Conservation (phyloP, 2,797 vertebrate genomes). For the Scleropages formosus region DNA sequence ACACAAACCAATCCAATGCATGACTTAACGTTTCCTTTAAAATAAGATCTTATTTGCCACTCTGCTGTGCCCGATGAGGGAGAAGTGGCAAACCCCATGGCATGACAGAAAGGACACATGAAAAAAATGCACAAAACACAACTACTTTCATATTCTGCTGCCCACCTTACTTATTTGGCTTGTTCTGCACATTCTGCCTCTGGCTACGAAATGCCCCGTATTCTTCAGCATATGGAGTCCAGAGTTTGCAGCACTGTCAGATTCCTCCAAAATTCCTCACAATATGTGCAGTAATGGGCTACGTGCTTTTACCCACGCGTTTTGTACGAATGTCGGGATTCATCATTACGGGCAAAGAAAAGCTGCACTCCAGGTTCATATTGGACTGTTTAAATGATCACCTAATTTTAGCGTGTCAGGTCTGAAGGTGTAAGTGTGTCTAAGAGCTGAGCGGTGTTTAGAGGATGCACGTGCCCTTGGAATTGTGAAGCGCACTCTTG, state of each 20-base stretch:
- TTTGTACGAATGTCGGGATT: too few species aligned
- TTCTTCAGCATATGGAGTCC: not conserved
- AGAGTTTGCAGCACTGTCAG: not conserved
- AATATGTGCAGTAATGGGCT: not conserved
- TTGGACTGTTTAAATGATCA: not conserved
- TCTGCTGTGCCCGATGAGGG: not conserved
- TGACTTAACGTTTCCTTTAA: conserved; percentile 3
- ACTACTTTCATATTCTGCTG: not conserved
- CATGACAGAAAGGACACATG: not conserved
- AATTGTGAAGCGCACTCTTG: too few species aligned
- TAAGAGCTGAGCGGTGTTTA: too few species aligned
- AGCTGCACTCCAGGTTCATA: not conserved
- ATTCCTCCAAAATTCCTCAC: not conserved
- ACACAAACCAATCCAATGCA: not conserved
- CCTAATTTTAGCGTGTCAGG: not conserved
- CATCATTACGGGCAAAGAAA: not conserved
- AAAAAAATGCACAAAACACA: not conserved
- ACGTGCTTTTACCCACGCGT: not conserved
- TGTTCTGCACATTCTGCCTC: not conserved
- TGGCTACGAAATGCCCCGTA: not conserved
- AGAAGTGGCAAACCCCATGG: not conserved
- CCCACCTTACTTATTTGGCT: not conserved
- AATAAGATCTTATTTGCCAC: not conserved
- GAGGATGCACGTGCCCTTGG: too few species aligned
- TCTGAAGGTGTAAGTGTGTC: too few species aligned